Base-by-base conservation (phyloP, 2,113 vertebrate species). In the Panthera leo region DNA sequence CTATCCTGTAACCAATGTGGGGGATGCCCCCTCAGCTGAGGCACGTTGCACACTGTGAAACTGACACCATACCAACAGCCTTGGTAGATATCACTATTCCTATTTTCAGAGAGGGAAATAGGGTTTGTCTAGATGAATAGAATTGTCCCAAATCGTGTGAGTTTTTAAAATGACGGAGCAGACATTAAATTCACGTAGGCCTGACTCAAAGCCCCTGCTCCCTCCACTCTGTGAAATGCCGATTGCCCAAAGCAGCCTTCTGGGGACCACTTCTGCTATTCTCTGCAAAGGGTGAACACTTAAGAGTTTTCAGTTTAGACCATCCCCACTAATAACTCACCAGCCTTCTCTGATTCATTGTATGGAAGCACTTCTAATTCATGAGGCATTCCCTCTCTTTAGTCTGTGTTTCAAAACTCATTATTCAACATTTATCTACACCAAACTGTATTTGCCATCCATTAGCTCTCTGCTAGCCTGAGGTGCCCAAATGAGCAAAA, bases 361-460 rank as follows among this genome's bases (percentile, higher is more conserved):
- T 79, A 23, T 63, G 70, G 76, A 87, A 89, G 86, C 31, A 92
- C 8, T 94, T 96, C 10, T 11, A 85, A 92, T 98, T 97, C 94
- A 98, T 98, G 91, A 97, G 78, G 91, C 68, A 91, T 97, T 89
- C 63, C 92, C 97, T 89, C 95, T 97, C 42, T 65, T 98, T 96
- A 90, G 80, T 91, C 80, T 85, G 94, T 98, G 75, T 98, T 98
- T 97, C 94, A 78, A 79, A 97, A 92, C 80, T 97, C 97, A 98
- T 98, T 98, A 98, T 97, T 98, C 95, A 96, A 96, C 96, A 89
- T 98, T 97, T 97, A 98, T 96, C 96, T 94, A 91, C 89, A 96
- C 51, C 75, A 45, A 98, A 95, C 39, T 93, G 53, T 96, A 97
- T 98, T 97, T 98, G 96, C 96, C 45, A 92, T 95, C 97, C 92